These are phyloP conservation scores for Galaxea fascicularis DNA, from an alignment of 92 coral and sea anemone species.

Conservation along the genomic window DNA sequence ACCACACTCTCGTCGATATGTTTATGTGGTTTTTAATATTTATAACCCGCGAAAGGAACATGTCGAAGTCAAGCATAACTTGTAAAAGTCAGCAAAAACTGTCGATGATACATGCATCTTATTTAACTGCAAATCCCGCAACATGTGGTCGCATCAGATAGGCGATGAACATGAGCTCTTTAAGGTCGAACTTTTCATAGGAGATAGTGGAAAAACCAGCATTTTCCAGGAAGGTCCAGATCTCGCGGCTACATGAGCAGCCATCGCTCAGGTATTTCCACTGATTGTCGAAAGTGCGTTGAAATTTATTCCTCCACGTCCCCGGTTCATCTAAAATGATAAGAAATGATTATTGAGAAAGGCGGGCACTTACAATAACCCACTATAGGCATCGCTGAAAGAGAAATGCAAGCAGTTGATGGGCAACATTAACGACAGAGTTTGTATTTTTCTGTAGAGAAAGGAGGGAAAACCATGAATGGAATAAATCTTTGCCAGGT, in stretches of 20 bases:
- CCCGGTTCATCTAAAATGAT: slow-evolving; percentile 73
- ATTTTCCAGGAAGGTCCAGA: slow-evolving; percentile 63
- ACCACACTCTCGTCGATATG: too few species aligned
- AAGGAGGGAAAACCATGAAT: too few species aligned
- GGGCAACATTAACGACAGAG: too few species aligned
- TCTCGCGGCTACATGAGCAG: slow-evolving; percentile 82
- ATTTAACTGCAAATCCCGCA: slow-evolving; percentile 85
- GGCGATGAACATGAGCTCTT: slow-evolving; percentile 51
- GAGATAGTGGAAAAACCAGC: slow-evolving; percentile 80
- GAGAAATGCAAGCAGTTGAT: too few species aligned
- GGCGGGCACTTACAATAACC: too few species aligned
- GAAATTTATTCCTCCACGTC: slow-evolving; percentile 67
- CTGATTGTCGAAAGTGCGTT: slow-evolving; percentile 63
- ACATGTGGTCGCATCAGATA: slow-evolving; percentile 87
- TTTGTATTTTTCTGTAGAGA: too few species aligned
- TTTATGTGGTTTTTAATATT: too few species aligned
- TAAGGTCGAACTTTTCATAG: slow-evolving; percentile 70
- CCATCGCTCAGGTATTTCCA: slow-evolving; percentile 96
- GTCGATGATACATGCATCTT: not conserved
- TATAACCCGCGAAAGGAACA: too few species aligned
- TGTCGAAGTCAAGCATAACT: too few species aligned
- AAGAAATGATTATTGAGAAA: not conserved
- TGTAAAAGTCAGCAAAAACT: not conserved
- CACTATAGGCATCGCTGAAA: too few species aligned
- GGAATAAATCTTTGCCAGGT: too few species aligned